A percentile compares a stretch with the other conserved stretches of the same genome.
phyloP scores from a whole-genome alignment of 2,888 invertebrate species.

The Xanthorhoe spadicearia region DNA sequence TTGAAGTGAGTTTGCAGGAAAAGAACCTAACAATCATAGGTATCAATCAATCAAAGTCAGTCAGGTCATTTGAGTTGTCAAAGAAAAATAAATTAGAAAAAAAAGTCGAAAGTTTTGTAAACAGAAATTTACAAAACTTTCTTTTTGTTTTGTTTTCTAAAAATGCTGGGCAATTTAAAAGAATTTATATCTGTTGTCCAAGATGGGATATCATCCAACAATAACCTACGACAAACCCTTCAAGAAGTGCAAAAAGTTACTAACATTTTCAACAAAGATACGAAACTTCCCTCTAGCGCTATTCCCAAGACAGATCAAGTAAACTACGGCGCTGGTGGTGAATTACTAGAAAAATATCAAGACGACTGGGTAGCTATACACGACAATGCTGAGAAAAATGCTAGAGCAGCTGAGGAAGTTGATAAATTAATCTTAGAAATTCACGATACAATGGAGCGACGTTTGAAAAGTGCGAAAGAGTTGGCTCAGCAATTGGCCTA shows the following conservation, averaged over 20 bases:
- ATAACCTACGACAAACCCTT: constrained; percentile 71
- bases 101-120: constrained; percentile 2
- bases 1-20: no score
- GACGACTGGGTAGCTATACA: constrained; percentile 89
- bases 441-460: constrained; percentile 62
- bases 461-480: constrained; percentile 68
- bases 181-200: constrained; percentile 80
- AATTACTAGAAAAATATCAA: constrained; percentile 88
- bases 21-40: no score
- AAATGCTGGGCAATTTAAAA: constrained; percentile 79
- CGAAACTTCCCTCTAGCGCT: constrained; percentile 55
- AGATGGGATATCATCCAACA: constrained; percentile 74
- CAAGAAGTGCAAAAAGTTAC: constrained; percentile 78
- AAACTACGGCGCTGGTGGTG: constrained; percentile 87
- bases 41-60: background rate
- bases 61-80: no score
- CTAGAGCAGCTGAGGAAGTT: constrained; percentile 84
- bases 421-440: constrained; percentile 73
- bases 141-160: constrained; percentile 3
- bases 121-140: background rate
- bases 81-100: background rate
- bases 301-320: constrained; percentile 61
- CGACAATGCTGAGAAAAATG: constrained; percentile 88
- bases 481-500: constrained; percentile 66
- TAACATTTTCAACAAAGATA: constrained; percentile 76